Evolutionary conservation across 2,797 vertebrate genomes (phyloP), one percentile per base, ranked within the genome.

Genomic region (Arnoldichthys spilopterus): DNA sequence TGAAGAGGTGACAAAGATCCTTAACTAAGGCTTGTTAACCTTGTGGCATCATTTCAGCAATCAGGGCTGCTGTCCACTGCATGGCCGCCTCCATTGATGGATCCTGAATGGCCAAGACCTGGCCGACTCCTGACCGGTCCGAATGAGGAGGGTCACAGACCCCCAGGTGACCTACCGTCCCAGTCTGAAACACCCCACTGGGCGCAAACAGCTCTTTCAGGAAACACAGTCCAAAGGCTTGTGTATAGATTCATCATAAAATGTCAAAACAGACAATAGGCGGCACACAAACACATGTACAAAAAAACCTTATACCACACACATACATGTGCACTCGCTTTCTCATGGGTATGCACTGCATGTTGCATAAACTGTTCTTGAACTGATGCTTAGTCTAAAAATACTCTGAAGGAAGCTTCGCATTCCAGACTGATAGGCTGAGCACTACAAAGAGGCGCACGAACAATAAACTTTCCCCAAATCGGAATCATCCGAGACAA

Each of bases 401-500:
- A 94, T 94, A 94, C 85, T 85, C 81, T 5, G 78, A 75, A 90
- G 92, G 92, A 94, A 93, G 89, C 89, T 85, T 88, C 85, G 80
- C 91, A 91, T 93, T 92, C 92, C 87, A 37, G 82, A 85, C 87
- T 86, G 85, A 87, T 86, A 88, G 86, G 84, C 87, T 85, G 77
- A 58, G 79, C 85, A 91, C 91, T 92, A 94, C 93, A 94, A 94
- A 94, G 93, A 85, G 85, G 74, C 82, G 24, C 22, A 81, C 66
- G 83, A 91, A 94, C 92, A 94, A 93, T 92, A 87, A 90, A 89
- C 88, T 85, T 89, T 90, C 89, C 89, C 83, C 73, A 32, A 88
- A 85, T 92, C 89, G 87, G 92, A 93, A 91, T 93, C 89, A 88
- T 90, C 89, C 87, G 88, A 94, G 93, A 95, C 93, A 91, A 89